phyloP scores from a whole-genome alignment of 2,797 vertebrate species.

The Perodicticus potto region DNA sequence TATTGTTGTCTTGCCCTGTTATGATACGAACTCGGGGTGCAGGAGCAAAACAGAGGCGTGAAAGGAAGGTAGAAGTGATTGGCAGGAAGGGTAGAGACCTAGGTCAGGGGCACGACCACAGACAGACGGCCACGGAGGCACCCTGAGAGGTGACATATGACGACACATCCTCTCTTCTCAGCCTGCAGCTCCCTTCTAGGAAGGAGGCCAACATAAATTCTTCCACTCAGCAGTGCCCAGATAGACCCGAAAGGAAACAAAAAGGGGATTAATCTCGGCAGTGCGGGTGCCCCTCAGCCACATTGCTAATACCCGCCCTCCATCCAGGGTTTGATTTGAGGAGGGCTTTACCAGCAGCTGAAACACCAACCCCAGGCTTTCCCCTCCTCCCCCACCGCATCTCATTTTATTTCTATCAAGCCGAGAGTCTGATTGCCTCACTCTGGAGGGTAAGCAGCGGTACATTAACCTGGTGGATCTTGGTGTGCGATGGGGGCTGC shows the following conservation, averaged over 20 bases:
- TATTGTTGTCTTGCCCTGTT: not conserved
- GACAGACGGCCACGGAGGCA: conserved; percentile 42
- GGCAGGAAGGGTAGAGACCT: not conserved
- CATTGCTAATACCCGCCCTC: conserved; percentile 47
- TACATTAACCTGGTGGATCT: conserved; percentile 75
- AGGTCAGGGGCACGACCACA: not conserved
- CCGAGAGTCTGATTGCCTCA: conserved; percentile 82
- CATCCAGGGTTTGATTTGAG: conserved; percentile 49
- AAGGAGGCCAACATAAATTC: conserved; percentile 76
- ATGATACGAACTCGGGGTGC: not conserved
- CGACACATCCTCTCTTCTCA: conserved; percentile 57
- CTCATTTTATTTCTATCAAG: conserved; percentile 84
- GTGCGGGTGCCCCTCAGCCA: conserved; percentile 71
- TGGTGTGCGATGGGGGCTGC: conserved; percentile 60
- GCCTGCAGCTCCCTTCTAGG: conserved; percentile 75
- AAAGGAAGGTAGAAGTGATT: not conserved
- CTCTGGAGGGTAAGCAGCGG: conserved; percentile 77
- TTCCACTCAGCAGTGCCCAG: conserved; percentile 71
- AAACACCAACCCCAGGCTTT: conserved; percentile 59
- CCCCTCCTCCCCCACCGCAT: conserved; percentile 18
- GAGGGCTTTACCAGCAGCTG: conserved; percentile 70
- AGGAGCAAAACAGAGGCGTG: not conserved
- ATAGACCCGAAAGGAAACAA: conserved; percentile 76
- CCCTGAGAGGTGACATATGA: conserved; percentile 70
- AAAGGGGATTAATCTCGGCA: conserved; percentile 69